Percentiles rank a stretch among this genome's conserved stretches.
Evolutionary conservation across 2,888 invertebrate species (phyloP).

Genomic region (Hybos culiciformis): DNA sequence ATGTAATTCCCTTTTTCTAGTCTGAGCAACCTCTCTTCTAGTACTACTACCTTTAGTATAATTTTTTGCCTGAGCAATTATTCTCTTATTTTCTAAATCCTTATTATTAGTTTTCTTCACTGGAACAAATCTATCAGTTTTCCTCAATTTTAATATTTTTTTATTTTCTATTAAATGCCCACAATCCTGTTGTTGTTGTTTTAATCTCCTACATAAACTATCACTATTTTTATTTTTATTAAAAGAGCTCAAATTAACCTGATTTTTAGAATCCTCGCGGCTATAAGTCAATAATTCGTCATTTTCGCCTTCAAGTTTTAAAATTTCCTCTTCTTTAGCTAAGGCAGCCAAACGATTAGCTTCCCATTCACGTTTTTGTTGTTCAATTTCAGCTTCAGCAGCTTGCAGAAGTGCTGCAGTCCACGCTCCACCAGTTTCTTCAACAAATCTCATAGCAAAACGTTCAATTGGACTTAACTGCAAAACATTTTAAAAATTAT

Average conservation of each 20-base stretch:
- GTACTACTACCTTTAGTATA: not conserved
- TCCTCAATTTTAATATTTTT: slow-evolving; percentile 8
- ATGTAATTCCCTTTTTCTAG: slow-evolving; percentile 1
- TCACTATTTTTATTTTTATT: slow-evolving; percentile 5
- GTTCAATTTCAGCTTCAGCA: slow-evolving; percentile 78
- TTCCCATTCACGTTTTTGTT: slow-evolving; percentile 79
- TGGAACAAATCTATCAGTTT: too few relatives aligned
- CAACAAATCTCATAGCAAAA: slow-evolving; percentile 88
- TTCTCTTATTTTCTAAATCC: not conserved
- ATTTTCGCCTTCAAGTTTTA: slow-evolving; percentile 42
- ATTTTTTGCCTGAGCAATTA: not conserved
- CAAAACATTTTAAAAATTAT: slow-evolving; percentile 9
- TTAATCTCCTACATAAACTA: not conserved
- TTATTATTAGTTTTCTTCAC: not conserved
- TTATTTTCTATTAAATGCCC: slow-evolving; percentile 1
- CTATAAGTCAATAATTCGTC: slow-evolving; percentile 60
- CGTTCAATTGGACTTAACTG: slow-evolving; percentile 88
- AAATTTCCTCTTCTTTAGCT: slow-evolving; percentile 49
- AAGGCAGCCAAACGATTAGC: slow-evolving; percentile 61
- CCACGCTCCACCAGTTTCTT: slow-evolving; percentile 62
- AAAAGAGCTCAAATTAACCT: slow-evolving; percentile 49
- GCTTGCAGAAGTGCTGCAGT: slow-evolving; percentile 75
- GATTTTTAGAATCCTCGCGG: slow-evolving; percentile 64
- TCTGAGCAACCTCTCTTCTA: slow-evolving; percentile 3
- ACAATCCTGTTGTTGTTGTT: slow-evolving; percentile 10